phyloP scores from a whole-genome alignment of 92 coral and sea anemone genomes.

The Porites lobata region DNA sequence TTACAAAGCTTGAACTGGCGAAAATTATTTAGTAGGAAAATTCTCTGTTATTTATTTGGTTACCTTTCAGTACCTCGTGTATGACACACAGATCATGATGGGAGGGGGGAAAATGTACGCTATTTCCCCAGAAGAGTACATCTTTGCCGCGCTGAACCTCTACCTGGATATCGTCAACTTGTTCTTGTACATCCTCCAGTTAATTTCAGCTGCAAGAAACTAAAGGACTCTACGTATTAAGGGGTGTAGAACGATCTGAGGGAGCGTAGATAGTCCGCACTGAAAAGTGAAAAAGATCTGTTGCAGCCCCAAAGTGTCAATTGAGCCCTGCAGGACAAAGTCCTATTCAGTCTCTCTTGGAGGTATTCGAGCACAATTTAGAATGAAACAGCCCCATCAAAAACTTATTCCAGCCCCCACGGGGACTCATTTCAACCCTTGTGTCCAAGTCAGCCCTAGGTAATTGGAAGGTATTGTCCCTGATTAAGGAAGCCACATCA shows the following conservation, averaged over 20 bases:
- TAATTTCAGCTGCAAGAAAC: constrained; percentile 87
- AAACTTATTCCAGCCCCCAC: too few relatives aligned
- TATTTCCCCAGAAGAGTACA: constrained; percentile 98
- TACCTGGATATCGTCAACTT: constrained; percentile 97
- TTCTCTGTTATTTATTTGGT: background rate
- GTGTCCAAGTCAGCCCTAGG: too few relatives aligned
- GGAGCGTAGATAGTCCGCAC: background rate
- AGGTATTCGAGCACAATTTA: too few relatives aligned
- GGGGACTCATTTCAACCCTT: too few relatives aligned
- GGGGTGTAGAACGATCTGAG: background rate
- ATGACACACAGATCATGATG: constrained; percentile 99
- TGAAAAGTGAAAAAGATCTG: too few relatives aligned
- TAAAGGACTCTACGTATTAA: background rate
- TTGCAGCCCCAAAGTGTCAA: too few relatives aligned
- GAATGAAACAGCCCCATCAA: too few relatives aligned
- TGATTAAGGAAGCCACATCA: too few relatives aligned
- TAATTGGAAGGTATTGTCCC: too few relatives aligned
- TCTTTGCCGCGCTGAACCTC: constrained; percentile 97
- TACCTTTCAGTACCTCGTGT: constrained; percentile 93
- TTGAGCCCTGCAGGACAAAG: too few relatives aligned
- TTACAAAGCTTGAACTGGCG: background rate
- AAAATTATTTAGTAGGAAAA: too few relatives aligned
- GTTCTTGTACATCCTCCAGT: constrained; percentile 94
- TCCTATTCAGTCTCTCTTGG: too few relatives aligned
- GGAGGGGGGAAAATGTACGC: constrained; percentile 98